Percentiles rank a stretch among this genome's conserved stretches.
Evolutionary conservation across 2,888 invertebrate species (phyloP).

Genomic region (Epinotia demarniana): DNA sequence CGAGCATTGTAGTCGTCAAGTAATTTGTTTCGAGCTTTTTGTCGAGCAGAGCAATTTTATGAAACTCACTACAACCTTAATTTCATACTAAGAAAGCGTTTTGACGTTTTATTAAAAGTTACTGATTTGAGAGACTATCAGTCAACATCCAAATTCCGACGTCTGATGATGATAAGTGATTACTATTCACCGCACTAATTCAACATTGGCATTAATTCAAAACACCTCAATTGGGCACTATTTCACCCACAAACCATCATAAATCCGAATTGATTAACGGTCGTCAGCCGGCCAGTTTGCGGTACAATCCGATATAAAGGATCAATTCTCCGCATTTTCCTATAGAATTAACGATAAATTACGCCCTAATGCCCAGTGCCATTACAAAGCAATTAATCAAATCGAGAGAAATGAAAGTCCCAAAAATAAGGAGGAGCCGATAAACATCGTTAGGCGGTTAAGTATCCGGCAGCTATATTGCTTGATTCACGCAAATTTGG

Average conservation of each 20-base stretch:
- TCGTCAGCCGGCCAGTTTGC: slow-evolving; percentile 34
- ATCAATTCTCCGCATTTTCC: slow-evolving; percentile 56
- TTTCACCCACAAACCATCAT: slow-evolving; percentile 32
- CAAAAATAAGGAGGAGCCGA: slow-evolving; percentile 60
- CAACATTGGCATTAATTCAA: neutral
- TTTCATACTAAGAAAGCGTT: no score
- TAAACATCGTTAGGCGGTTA: slow-evolving; percentile 52
- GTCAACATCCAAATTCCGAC: no score
- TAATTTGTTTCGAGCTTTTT: no score
- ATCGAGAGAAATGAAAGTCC: slow-evolving; percentile 61
- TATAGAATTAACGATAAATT: slow-evolving; percentile 74
- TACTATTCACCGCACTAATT: no score
- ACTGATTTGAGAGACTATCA: no score
- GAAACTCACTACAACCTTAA: no score
- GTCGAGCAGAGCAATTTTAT: no score
- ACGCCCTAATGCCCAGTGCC: slow-evolving; percentile 75
- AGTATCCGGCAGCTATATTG: slow-evolving; percentile 36
- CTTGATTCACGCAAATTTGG: slow-evolving; percentile 13
- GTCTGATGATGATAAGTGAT: no score
- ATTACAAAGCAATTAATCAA: slow-evolving; percentile 81
- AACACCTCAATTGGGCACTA: neutral
- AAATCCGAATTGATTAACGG: slow-evolving; percentile 40
- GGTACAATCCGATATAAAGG: slow-evolving; percentile 50
- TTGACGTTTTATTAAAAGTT: no score
- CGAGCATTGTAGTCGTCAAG: no score